Evolutionary conservation across 2,113 vertebrate species (phyloP), one percentile per base, ranked within the genome.

Genomic region (Antigone vipio): DNA sequence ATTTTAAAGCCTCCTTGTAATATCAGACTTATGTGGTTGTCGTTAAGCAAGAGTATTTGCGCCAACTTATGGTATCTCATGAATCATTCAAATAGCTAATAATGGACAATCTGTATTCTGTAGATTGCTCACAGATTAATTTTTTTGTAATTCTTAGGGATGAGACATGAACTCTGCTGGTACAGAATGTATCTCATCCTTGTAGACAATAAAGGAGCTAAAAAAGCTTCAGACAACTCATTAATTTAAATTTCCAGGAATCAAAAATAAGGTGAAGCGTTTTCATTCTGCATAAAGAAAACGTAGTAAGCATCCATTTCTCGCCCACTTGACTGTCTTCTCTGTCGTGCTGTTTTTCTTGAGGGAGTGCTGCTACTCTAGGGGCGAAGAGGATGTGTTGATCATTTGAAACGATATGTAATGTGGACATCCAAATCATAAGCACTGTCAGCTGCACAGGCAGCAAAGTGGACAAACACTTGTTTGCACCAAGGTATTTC

Each of bases 171-270:
- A 79, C 66, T 95, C 40, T 72, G 34, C 49, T 95, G 62, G 80
- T 87, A 82, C 94, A 87, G 63, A 91, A 91, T 42, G 47, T 80
- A 55, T 67, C 45, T 96, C 30, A 44, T 86, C 35, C 38, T 89
- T 74, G 79, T 95, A 13, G 15, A 74, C 63, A 89, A 77, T 59
- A 86, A 86, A 86, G 47, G 52, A 95, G 26, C 47, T 91, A 67
- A 94, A 92, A 93, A 71, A 71, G 9, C 72, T 91, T 58, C 64
- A 53, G 89, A 94, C 56, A 60, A 71, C 34, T 64, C 49, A 89
- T 95, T 85, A 91, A 95, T 92, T 87, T 83, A 89, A 32, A 87
- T 95, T 95, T 87, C 56, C 89, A 89, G n/a, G 58, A 85, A 95
- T 89, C 56, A 85, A 81, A 95, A 96, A 82, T 44, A 89, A 88